Conservation (phyloP, 2,888 invertebrate species). For the Nemoura dubitans region DNA sequence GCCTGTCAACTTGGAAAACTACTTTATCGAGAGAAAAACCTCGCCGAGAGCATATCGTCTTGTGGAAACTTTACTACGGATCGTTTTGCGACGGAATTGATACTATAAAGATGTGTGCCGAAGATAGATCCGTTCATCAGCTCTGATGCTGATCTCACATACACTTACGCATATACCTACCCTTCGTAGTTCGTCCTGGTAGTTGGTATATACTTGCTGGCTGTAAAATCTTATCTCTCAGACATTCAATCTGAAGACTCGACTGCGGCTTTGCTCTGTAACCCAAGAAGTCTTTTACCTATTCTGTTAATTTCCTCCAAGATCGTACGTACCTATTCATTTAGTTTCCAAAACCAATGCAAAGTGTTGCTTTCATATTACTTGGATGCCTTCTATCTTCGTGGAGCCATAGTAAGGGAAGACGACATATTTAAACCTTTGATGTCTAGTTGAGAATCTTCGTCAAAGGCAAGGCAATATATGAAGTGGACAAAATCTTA, state of each 20-base stretch:
- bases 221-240: background rate
- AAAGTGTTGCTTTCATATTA: constrained; percentile 23
- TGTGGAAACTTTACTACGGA: background rate
- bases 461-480: constrained; percentile 45
- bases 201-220: background rate
- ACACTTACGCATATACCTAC: background rate
- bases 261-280: background rate
- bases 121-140: background rate
- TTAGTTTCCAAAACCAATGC: constrained; percentile 9
- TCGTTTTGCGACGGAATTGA: background rate
- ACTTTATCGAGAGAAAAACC: background rate
- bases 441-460: constrained; percentile 47
- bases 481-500: constrained; percentile 50
- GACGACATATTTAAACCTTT: constrained; percentile 43
- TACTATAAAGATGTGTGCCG: background rate
- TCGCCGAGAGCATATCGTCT: background rate
- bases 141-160: background rate
- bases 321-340: background rate
- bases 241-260: background rate
- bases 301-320: constrained; percentile 12
- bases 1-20: constrained; percentile 8
- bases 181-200: background rate
- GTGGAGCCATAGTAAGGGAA: constrained; percentile 9
- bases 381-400: constrained; percentile 25
- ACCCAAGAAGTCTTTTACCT: background rate